Evolutionary conservation across 2,888 invertebrate species (phyloP).

Genomic region (Dendrolimus pini): DNA sequence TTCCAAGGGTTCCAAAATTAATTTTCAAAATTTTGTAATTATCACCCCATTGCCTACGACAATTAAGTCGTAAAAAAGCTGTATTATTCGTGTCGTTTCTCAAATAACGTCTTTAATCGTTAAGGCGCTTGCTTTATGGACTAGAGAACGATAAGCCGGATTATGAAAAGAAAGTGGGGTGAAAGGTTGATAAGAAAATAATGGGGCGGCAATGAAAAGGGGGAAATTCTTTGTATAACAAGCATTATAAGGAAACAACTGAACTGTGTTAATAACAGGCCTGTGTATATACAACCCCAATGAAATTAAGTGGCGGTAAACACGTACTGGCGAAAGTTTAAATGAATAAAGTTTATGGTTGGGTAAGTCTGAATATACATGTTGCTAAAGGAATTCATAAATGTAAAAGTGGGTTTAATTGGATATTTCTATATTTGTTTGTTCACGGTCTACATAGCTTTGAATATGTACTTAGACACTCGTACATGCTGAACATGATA

Average conservation of each 20-base stretch:
- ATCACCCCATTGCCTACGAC: neutral
- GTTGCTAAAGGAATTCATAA: constrained; percentile 4
- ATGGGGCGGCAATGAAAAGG: constrained; percentile 52
- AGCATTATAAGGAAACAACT: constrained; percentile 13
- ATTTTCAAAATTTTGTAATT: too few relatives aligned
- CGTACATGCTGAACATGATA: too few relatives aligned
- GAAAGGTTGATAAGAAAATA: constrained; percentile 60
- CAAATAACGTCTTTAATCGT: constrained; percentile 56
- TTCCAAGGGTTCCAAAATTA: too few relatives aligned
- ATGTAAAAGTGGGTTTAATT: constrained; percentile 5
- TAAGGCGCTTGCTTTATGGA: constrained; percentile 57
- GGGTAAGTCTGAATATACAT: neutral
- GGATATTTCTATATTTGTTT: too few relatives aligned
- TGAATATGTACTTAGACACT: too few relatives aligned
- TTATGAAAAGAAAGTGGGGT: constrained; percentile 57
- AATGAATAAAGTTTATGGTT: neutral
- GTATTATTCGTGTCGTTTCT: neutral
- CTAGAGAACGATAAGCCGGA: constrained; percentile 58
- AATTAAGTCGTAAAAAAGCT: neutral
- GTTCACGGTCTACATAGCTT: too few relatives aligned
- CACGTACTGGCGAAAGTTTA: neutral
- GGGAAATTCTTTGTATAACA: constrained; percentile 26
- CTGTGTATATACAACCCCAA: neutral
- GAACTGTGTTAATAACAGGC: constrained; percentile 6
- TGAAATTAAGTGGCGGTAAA: neutral